phyloP scores from a whole-genome alignment of 2,888 invertebrate species.

The Rhagophthalmus giganteus region DNA sequence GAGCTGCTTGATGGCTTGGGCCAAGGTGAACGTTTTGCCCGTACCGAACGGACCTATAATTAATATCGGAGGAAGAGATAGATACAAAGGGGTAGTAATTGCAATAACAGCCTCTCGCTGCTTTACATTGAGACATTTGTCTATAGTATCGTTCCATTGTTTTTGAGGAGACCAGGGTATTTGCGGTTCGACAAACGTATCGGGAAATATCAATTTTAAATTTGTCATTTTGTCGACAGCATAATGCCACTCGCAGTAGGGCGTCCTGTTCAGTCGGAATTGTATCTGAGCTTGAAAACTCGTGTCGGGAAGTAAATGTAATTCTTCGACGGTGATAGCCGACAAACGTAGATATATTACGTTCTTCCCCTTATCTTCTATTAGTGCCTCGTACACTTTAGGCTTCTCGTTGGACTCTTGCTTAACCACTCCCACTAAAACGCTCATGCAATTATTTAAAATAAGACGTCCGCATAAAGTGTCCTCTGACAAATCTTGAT shows the following conservation, averaged over 20 bases:
- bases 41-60: slow-evolving; percentile 83
- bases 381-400: slow-evolving; percentile 72
- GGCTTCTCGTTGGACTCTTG: slow-evolving; percentile 42
- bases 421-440: slow-evolving; percentile 57
- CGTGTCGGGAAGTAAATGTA: slow-evolving; percentile 63
- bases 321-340: slow-evolving; percentile 64
- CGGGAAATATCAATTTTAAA: slow-evolving; percentile 73
- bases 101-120: slow-evolving; percentile 79
- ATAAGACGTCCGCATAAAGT: slow-evolving; percentile 79
- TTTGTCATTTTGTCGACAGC: slow-evolving; percentile 77
- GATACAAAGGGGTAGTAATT: slow-evolving; percentile 68
- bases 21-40: slow-evolving; percentile 83
- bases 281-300: slow-evolving; percentile 73
- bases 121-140: slow-evolving; percentile 70
- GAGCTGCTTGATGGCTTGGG: slow-evolving; percentile 70
- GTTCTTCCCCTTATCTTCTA: slow-evolving; percentile 76
- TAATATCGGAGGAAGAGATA: slow-evolving; percentile 70
- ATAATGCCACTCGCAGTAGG: slow-evolving; percentile 83
- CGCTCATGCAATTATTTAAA: slow-evolving; percentile 73
- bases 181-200: slow-evolving; percentile 63
- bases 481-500: slow-evolving; percentile 78
- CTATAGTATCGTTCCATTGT: slow-evolving; percentile 68
- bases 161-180: slow-evolving; percentile 72
- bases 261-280: slow-evolving; percentile 77
- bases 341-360: slow-evolving; percentile 75